Evolutionary conservation across 2,888 invertebrate genomes (phyloP), one percentile per base, ranked within the genome.

Genomic region (Watsonalla cultraria): DNA sequence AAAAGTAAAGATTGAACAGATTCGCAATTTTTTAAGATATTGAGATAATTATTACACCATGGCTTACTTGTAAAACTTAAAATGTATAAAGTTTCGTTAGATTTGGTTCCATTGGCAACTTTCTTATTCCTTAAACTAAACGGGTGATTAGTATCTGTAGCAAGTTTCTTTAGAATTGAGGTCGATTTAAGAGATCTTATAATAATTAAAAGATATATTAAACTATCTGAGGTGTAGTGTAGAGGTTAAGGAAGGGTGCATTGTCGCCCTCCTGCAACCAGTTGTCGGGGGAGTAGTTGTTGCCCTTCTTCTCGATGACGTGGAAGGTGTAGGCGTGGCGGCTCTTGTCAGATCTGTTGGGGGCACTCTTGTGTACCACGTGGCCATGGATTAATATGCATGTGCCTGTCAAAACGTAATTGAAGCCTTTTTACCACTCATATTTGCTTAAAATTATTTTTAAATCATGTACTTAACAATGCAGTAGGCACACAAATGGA

Each of bases 301-400:
- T 94, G 55, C 94, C 87, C 14, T 94, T 88, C 60, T 93, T 93
- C 80, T 99, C 99, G 54, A 96, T 92, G 0, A 98, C 93, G 80
- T 99, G 99, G 86, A 99, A 98, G 6, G 98, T 98, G 86, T 99
- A 99, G 0, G 97, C 97, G 71, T 97, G 96, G 39, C 99, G 93
- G n/a, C 97, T 95, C 60, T 93, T 92, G 2, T 92, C 78, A 0
- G 98, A 98, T 57, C 92, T 94, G 82, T 99, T 99, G 7, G 92
- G 90, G 52, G 96, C 96, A 73, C 98, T 99, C 77, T 95, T 96
- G 82, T 99, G 99, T 0, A 99, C 96, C 0, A 98, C 97, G 75
- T 96, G 94, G 0, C 98, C 98, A 76, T 99, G 96, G 58, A 99
- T 95, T 45, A 99, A 79, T 52, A 99, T 93, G 66, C 96, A 95